Evolutionary conservation across 2,113 vertebrate species (phyloP).

Genomic region (cat (Felis catus)): F.catus_Fca126_mat1.0 CM031413.1:53183501-53184000

Average conservation of each 20-base stretch:
- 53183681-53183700: background rate
- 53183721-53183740: background rate
- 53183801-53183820: background rate
- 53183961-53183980: background rate
- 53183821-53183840: background rate
- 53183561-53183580: background rate
- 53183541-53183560: background rate
- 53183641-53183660: background rate
- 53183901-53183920: background rate
- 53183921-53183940: background rate
- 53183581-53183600: background rate
- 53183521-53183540: background rate
- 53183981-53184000: background rate
- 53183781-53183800: background rate
- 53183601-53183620: background rate
- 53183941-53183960: background rate
- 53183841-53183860: background rate
- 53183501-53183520: background rate
- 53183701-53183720: background rate
- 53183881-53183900: background rate
- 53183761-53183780: background rate
- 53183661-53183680: background rate
- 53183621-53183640: background rate
- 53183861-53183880: background rate
- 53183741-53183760: background rate